These are phyloP conservation scores for Psammodynastes pulverulentus DNA, from an alignment of 2,113 vertebrate species.

Conservation along the genomic window DNA sequence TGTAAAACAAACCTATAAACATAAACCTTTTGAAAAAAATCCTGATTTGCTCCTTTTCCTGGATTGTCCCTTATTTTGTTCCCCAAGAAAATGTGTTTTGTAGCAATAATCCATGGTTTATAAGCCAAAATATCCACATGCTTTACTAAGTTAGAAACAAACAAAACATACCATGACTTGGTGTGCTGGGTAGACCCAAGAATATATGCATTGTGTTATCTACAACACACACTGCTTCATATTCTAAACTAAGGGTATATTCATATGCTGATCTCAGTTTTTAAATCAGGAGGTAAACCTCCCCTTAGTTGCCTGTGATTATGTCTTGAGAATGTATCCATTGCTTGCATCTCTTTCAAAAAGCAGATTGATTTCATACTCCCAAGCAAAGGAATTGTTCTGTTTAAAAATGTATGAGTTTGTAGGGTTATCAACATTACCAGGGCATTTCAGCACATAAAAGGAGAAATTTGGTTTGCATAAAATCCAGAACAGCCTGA, in stretches of 20 bases:
- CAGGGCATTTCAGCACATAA: neutral
- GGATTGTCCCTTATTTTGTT: neutral
- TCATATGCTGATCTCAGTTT: neutral
- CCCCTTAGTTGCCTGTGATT: slow-evolving; percentile 4
- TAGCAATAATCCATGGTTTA: neutral
- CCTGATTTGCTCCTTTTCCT: neutral
- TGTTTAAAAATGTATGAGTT: slow-evolving; percentile 36
- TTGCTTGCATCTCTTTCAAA: slow-evolving; percentile 45
- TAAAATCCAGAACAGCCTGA: neutral
- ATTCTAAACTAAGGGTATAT: neutral
- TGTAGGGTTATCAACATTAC: neutral
- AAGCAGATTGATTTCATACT: slow-evolving; percentile 59
- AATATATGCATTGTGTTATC: neutral
- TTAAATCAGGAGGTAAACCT: neutral
- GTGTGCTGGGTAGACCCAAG: neutral
- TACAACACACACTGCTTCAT: neutral
- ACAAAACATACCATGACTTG: neutral
- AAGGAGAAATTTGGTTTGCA: neutral
- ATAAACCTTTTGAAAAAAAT: neutral
- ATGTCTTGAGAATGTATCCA: slow-evolving; percentile 15
- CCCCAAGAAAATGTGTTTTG: neutral
- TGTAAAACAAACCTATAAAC: neutral
- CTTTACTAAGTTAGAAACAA: neutral
- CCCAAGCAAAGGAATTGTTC: slow-evolving; percentile 30
- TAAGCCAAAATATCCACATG: neutral